Conservation (phyloP, 2,113 vertebrate genomes). For the Cervus canadensis region DNA sequence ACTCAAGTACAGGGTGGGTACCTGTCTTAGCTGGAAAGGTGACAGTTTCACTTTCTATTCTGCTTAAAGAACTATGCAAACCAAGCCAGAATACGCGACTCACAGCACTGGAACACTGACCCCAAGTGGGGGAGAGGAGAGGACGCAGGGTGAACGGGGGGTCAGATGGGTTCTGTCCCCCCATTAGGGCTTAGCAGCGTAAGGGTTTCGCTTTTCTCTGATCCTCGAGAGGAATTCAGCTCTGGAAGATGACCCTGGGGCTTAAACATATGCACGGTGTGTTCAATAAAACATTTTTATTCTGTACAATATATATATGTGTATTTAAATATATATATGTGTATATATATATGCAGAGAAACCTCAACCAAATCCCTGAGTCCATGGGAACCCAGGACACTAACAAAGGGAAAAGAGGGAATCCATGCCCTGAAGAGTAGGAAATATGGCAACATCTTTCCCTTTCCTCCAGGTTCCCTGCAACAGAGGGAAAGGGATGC, state of each 20-base stretch:
- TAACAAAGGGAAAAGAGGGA: slow-evolving; percentile 68
- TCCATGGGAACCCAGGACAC: slow-evolving; percentile 79
- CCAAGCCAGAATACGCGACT: neutral
- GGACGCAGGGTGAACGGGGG: neutral
- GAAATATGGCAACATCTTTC: slow-evolving; percentile 41
- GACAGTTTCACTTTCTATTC: slow-evolving; percentile 10
- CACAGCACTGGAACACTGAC: neutral
- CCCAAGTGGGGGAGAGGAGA: neutral
- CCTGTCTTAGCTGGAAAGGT: neutral
- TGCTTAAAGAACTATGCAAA: neutral
- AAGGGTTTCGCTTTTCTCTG: neutral
- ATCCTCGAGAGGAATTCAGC: neutral
- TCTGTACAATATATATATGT: slow-evolving; percentile 83
- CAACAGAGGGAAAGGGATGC: slow-evolving; percentile 62
- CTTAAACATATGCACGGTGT: slow-evolving; percentile 58
- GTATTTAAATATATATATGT: slow-evolving; percentile 26
- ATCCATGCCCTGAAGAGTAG: slow-evolving; percentile 25
- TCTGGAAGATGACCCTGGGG: neutral
- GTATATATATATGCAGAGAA: slow-evolving; percentile 66
- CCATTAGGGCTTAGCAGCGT: neutral
- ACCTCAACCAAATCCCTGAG: slow-evolving; percentile 73
- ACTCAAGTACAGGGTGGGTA: neutral
- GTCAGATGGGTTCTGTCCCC: neutral
- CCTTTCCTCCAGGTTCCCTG: slow-evolving; percentile 68
- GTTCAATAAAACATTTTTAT: slow-evolving; percentile 85